Percentiles rank a stretch among this genome's conserved stretches.
Conservation (phyloP, 2,113 vertebrate genomes). For the Cervus canadensis region DNA sequence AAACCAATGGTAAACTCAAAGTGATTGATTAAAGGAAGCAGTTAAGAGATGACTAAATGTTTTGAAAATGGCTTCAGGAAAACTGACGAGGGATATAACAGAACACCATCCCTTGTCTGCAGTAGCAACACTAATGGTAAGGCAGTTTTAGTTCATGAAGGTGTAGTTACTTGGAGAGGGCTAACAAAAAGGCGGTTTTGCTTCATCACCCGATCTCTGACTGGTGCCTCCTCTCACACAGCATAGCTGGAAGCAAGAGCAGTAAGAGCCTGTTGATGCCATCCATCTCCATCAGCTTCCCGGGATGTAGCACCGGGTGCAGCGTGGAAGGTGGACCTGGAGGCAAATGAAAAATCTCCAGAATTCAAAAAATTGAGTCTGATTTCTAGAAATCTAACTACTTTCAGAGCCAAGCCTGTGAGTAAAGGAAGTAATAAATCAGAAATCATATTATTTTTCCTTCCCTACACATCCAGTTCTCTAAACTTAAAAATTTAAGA, state of each 20-base stretch:
- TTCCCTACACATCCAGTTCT: background rate
- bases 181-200: background rate
- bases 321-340: background rate
- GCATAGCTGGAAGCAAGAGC: background rate
- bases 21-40: background rate
- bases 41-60: background rate
- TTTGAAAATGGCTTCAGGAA: background rate
- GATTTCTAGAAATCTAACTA: background rate
- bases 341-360: background rate
- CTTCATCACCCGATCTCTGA: rapidly evolving
- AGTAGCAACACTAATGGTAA: background rate
- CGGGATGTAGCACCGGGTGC: background rate
- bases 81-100: background rate
- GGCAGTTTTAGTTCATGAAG: background rate
- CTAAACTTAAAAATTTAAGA: background rate
- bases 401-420: background rate
- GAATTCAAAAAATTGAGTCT: background rate
- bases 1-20: background rate
- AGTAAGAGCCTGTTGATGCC: too few relatives aligned
- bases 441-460: background rate
- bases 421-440: background rate
- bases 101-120: background rate
- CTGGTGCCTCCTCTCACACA: background rate
- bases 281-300: background rate
- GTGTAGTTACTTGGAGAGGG: background rate